Evolutionary conservation across 2,888 invertebrate species (phyloP), one percentile per base, ranked within the genome.

Genomic region (Drosophila vallismaia): DNA sequence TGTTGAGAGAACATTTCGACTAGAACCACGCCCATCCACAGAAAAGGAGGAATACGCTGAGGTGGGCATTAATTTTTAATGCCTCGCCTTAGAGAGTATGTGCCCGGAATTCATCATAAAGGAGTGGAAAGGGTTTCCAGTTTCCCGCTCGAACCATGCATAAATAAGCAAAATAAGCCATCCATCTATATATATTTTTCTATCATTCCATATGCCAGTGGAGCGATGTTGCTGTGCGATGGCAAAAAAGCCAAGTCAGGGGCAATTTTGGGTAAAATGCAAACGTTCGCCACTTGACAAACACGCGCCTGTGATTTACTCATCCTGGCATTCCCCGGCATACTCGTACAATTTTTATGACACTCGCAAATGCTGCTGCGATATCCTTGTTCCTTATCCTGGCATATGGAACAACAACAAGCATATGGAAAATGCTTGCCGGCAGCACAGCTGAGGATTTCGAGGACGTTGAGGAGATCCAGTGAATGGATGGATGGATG

Each of bases 221-320:
- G 40, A 19, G 19, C 19, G 19, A 19, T 19, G 19, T 19, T n/a
- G 58, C 26, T 36, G 58, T 59, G 48, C 72, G 42, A 42, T 63
- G 52, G 33, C 33, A n/a, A 52, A 52, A 45, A 57, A 29, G 75
- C 63, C 54, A 70, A 76, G 74, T 59, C 86, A 84, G 75, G 77
- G 84, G 84, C 86, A 82, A 88, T 88, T 88, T 88, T 67, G 57
- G 51, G 28, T 77, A 75, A 87, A 87, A 82, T 88, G 82, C 82
- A 88, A 83, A 83, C 82, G 82, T 82, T 86, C 88, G 88, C 82
- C 82, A 82, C 82, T 83, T 83, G 82, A 83, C 82, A 83, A 83
- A 83, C 88, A 83, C 82, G 86, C 86, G 82, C 80, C 80, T 86
- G 67, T 71, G 81, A 79, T 86, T 88, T 79, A 66, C 46, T 46